Percentiles rank a stretch among this genome's conserved stretches.
Conservation (phyloP, 2,888 invertebrate species). For the Parnassius smintheus region DNA sequence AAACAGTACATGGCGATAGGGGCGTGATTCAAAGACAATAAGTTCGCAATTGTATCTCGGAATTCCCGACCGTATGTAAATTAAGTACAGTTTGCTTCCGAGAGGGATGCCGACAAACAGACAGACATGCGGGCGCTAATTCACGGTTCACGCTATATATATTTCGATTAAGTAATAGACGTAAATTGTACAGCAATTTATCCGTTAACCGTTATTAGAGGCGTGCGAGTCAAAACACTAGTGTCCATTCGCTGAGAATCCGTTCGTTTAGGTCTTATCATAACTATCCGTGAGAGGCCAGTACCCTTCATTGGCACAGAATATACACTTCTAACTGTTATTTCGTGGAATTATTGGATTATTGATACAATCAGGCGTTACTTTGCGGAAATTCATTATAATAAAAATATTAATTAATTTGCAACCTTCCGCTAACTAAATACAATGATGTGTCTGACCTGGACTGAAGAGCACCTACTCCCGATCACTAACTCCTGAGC, state of each 20-base stretch:
- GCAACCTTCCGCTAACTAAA: too few relatives aligned
- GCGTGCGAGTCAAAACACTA: not conserved
- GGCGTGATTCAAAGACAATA: conserved; percentile 21
- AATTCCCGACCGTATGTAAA: conserved; percentile 52
- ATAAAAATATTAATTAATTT: too few relatives aligned
- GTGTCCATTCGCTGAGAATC: not conserved
- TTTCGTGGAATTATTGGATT: too few relatives aligned
- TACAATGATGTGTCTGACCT: too few relatives aligned
- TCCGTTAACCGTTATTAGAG: conserved; percentile 46
- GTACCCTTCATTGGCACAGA: too few relatives aligned
- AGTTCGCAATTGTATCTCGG: conserved; percentile 16
- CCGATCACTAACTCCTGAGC: too few relatives aligned
- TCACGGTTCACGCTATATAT: conserved; percentile 41
- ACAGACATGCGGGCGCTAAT: conserved; percentile 69
- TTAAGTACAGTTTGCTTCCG: conserved; percentile 51
- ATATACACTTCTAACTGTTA: too few relatives aligned
- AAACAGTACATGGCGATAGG: conserved; percentile 27
- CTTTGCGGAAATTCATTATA: too few relatives aligned
- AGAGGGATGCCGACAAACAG: conserved; percentile 57
- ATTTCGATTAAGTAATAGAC: conserved; percentile 64
- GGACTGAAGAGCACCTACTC: too few relatives aligned
- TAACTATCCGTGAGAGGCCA: too few relatives aligned
- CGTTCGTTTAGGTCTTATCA: too few relatives aligned
- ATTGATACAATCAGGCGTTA: too few relatives aligned
- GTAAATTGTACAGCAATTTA: conserved; percentile 73